Conservation (phyloP, 2,797 vertebrate genomes). For the Brachyalestes nurse region DNA sequence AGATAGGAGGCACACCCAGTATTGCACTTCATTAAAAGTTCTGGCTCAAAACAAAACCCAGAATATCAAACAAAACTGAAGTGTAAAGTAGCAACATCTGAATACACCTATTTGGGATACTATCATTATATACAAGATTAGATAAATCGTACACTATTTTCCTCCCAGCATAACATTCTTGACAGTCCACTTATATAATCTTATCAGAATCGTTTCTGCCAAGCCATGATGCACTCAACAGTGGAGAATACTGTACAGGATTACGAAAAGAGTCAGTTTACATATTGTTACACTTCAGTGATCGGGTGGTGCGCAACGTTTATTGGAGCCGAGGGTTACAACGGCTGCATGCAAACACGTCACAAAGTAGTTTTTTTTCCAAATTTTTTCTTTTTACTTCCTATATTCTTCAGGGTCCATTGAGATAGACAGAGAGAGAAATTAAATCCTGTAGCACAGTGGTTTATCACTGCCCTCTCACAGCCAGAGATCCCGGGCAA, state of each 20-base stretch:
- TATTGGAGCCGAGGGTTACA: conserved; percentile 90
- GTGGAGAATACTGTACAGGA: conserved; percentile 93
- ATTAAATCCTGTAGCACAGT: conserved; percentile 42
- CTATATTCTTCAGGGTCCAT: conserved; percentile 68
- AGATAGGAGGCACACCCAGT: conserved; percentile 99
- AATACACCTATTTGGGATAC: conserved; percentile 87
- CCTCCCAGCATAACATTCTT: conserved; percentile 88
- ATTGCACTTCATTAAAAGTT: conserved; percentile 99
- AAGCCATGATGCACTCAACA: conserved; percentile 90
- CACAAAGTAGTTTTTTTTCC: conserved; percentile 78
- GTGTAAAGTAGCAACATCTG: conserved; percentile 96
- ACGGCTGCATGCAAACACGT: conserved; percentile 99
- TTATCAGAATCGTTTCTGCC: conserved; percentile 79
- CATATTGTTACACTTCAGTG: conserved; percentile 86
- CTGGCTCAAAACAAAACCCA: conserved; percentile 99
- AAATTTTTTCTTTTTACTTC: conserved; percentile 58
- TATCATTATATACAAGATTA: conserved; percentile 98
- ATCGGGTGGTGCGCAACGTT: conserved; percentile 90
- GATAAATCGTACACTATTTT: conserved; percentile 97
- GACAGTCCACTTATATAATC: conserved; percentile 93
- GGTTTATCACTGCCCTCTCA: conserved; percentile 32
- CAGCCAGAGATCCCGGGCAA: conserved; percentile 28
- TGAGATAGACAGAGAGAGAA: conserved; percentile 40
- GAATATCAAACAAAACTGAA: conserved; percentile 99
- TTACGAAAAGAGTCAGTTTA: conserved; percentile 95